Base-by-base conservation (phyloP, 1,140 invertebrate species). In the Caerostris darwini region DNA sequence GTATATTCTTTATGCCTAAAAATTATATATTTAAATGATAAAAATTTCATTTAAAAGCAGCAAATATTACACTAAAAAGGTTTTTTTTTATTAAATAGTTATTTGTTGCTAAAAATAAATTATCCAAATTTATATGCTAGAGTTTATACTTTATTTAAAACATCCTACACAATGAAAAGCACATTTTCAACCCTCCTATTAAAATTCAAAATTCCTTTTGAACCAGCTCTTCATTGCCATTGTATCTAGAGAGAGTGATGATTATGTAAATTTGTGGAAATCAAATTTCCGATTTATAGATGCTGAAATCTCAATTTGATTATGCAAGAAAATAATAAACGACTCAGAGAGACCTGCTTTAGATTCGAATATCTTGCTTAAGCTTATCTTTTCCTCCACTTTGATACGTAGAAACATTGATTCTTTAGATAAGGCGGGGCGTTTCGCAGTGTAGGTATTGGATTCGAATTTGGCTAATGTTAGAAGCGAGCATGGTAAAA, bases 281-380 rank as follows among this genome's bases (percentile, higher is more conserved):
- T n/a, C n/a, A 19, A 85, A 85, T 57, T 85, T 85, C 82, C 82
- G 19, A 56, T 85, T 57, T n/a, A 85, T 5, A 53, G 7, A 57
- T 58, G 57, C 53, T 3, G 53, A 19, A 88, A 88, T 88, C 59
- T 61, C 34, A 50, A 59, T 88, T 88, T 88, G 86, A 88, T 88
- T 88, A 88, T 88, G 86, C 86, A 67, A 17, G 12, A 64, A 88
- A 88, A 88, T 88, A 88, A 88, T 88, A 34, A 88, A 64, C 86
- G 57, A 88, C 86, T 88, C 10, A 50, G 54, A 88, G 2, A 34
- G 50, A 34, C 53, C 57, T 64, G 86, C 59, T 59, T 88, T 54
- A 53, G 34, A 19, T 50, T n/a, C 56, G 57, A 56, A 77, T 77
- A 77, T 57, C 82, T 64, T 88, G 12, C 53, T 88, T 88, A 19